Evolutionary conservation across 2,113 vertebrate species (phyloP).

Genomic region (Larimichthys polyactis): DNA sequence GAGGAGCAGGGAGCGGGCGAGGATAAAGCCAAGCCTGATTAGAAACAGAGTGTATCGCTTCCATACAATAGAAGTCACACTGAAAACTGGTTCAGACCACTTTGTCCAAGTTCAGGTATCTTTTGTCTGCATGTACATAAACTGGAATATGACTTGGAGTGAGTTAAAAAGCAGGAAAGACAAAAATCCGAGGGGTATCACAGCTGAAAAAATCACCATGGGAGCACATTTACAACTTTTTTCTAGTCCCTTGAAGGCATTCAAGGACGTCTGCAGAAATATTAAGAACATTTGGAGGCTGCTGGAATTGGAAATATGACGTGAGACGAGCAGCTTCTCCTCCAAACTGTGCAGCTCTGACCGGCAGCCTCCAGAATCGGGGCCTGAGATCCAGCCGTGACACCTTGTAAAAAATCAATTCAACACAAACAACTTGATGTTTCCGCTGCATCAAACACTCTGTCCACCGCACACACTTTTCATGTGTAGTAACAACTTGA

Average conservation of each 20-base stretch:
- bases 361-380: not conserved
- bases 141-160: constrained; percentile 49
- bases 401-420: constrained; percentile 45
- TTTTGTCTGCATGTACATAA: constrained; percentile 51
- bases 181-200: constrained; percentile 15
- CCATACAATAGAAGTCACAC: constrained; percentile 73
- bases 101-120: constrained; percentile 68
- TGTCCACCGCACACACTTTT: not conserved
- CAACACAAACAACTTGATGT: constrained; percentile 25
- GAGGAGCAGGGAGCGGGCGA: constrained; percentile 75
- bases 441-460: constrained; percentile 15
- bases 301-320: constrained; percentile 15
- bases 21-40: constrained; percentile 81
- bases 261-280: constrained; percentile 9
- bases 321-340: not conserved
- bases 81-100: constrained; percentile 67
- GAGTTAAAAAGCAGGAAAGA: constrained; percentile 4
- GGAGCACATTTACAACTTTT: constrained; percentile 36
- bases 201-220: constrained; percentile 32
- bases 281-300: not conserved
- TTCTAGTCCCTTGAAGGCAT: constrained; percentile 16
- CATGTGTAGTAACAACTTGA: constrained; percentile 25
- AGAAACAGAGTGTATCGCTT: constrained; percentile 78
- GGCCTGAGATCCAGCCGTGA: constrained; percentile 23
- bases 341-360: not conserved